Evolutionary conservation across 2,113 vertebrate species (phyloP).

Genomic region (Amazona guildingii): DNA sequence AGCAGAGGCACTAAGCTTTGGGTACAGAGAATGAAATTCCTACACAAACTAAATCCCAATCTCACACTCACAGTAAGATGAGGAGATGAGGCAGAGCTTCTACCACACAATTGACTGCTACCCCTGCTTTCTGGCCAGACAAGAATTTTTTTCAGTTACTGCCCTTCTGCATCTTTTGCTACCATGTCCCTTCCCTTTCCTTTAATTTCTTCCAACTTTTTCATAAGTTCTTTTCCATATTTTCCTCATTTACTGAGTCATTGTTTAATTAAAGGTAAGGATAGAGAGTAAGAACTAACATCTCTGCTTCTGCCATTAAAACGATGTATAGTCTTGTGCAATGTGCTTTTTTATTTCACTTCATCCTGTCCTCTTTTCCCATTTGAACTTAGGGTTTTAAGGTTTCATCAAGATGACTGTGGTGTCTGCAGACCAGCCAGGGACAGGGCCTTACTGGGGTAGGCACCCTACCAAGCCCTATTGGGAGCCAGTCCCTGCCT

Average conservation of each 20-base stretch:
- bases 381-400: background rate
- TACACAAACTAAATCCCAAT: background rate
- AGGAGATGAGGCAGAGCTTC: background rate
- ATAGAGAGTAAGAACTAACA: background rate
- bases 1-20: background rate
- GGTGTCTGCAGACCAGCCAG: background rate
- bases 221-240: background rate
- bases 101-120: background rate
- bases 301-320: background rate
- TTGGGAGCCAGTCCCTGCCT: background rate
- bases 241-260: background rate
- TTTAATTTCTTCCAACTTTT: background rate
- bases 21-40: background rate
- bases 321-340: accelerated
- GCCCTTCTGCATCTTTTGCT: background rate
- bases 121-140: background rate
- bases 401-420: background rate
- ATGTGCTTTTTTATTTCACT: background rate
- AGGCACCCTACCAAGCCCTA: background rate
- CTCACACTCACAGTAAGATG: background rate
- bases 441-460: accelerated
- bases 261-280: background rate
- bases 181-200: background rate
- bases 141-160: background rate
- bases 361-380: background rate